Conservation (phyloP, 2,797 vertebrate species). For the Pseudochirops cupreus region DNA sequence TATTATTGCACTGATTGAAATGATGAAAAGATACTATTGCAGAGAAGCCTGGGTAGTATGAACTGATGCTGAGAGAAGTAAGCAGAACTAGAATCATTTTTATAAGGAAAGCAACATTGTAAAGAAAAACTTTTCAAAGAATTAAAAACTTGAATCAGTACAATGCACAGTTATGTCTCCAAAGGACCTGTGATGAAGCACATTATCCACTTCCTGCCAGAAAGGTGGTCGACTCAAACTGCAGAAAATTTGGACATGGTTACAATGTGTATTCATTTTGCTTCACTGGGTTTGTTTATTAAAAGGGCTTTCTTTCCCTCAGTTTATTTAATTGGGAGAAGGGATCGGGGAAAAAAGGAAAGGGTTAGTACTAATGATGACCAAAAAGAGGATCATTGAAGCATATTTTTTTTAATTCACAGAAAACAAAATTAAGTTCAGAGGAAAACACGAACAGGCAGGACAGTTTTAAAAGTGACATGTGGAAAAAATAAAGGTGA, state of each 20-base stretch:
- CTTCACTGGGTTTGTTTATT: neutral
- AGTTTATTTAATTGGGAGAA: neutral
- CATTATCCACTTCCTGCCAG: neutral
- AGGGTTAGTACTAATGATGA: neutral
- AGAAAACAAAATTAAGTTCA: neutral
- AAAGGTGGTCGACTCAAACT: neutral
- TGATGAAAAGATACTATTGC: neutral
- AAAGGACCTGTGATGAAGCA: neutral
- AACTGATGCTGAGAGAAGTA: neutral
- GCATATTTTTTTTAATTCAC: neutral
- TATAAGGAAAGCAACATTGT: neutral
- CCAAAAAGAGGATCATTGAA: neutral
- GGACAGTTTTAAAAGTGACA: neutral
- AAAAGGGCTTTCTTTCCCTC: neutral
- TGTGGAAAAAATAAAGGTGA: neutral
- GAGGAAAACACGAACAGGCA: neutral
- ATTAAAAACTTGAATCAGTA: neutral
- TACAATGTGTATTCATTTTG: neutral
- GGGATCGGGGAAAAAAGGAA: neutral
- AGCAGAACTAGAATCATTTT: neutral
- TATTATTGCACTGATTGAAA: neutral
- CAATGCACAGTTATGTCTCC: neutral
- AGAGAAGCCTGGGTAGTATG: neutral
- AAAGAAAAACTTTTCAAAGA: neutral
- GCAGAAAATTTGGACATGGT: neutral